A percentile compares a stretch with the other conserved stretches of the same genome.
phyloP scores from a whole-genome alignment of 2,113 vertebrate genomes.

The Sinocyclocheilus grahami region DNA sequence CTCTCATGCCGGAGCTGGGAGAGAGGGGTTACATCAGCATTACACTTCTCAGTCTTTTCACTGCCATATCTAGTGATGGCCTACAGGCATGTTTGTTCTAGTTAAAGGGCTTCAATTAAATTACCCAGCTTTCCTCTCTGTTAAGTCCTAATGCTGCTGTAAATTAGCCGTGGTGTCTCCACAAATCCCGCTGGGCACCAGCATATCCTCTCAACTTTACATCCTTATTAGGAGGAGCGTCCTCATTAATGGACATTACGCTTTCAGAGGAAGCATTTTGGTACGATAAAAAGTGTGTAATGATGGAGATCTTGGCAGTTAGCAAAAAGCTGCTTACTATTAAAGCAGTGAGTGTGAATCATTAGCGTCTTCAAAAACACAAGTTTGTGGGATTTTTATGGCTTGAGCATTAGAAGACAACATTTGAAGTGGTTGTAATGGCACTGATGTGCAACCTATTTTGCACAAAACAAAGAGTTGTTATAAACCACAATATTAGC shows the following conservation, averaged over 20 bases:
- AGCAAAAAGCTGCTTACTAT: constrained; percentile 19
- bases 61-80: constrained; percentile 10
- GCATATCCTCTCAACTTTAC: constrained; percentile 20
- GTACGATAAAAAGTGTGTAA: constrained; percentile 5
- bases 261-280: constrained; percentile 26
- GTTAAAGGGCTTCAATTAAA: constrained; percentile 53
- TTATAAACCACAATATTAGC: neutral
- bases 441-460: neutral
- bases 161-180: constrained; percentile 61
- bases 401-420: neutral
- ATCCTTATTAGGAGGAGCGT: constrained; percentile 34
- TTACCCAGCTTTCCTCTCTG: constrained; percentile 43
- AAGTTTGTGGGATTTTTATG: constrained; percentile 22
- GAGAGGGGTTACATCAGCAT: neutral
- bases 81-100: constrained; percentile 15
- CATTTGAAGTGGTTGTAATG: neutral
- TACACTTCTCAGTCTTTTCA: neutral
- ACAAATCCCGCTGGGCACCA: constrained; percentile 61
- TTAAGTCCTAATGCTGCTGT: constrained; percentile 60
- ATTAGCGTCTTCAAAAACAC: constrained; percentile 2
- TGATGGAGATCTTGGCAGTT: neutral
- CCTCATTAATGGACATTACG: constrained; percentile 10
- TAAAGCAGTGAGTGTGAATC: constrained; percentile 7
- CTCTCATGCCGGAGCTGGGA: too few relatives aligned
- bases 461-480: neutral